phyloP scores from a whole-genome alignment of 2,888 invertebrate genomes.

The Eupithecia tripunctaria region DNA sequence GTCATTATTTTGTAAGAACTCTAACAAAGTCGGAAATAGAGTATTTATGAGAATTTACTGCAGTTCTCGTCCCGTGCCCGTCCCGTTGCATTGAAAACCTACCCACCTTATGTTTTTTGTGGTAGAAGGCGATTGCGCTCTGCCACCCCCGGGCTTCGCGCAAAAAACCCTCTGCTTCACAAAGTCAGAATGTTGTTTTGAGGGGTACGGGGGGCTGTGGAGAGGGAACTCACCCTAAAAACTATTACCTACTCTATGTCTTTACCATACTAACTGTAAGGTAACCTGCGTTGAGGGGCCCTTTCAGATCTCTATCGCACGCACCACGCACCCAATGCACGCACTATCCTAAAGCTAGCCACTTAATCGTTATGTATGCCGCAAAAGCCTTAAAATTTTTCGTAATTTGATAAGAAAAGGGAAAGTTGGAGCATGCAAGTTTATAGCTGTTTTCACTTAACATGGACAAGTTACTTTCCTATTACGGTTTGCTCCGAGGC shows the following conservation, averaged over 20 bases:
- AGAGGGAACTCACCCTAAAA: conserved; percentile 28
- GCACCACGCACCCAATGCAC: conserved; percentile 75
- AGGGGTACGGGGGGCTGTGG: conserved; percentile 62
- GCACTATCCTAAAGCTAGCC: conserved; percentile 82
- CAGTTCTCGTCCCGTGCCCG: conserved; percentile 31
- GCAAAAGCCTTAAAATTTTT: conserved; percentile 61
- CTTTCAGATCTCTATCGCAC: conserved; percentile 83
- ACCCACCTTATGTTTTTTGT: conserved; percentile 81
- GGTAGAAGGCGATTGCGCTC: conserved; percentile 80
- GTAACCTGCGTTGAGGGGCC: conserved; percentile 52
- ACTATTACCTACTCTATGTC: conserved; percentile 23
- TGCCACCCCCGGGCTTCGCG: conserved; percentile 81
- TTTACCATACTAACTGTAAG: conserved; percentile 21
- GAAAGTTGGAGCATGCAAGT: conserved; percentile 48
- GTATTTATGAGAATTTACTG: background rate
- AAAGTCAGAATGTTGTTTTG: conserved; percentile 79
- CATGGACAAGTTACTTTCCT: conserved; percentile 39
- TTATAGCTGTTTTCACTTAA: conserved; percentile 47
- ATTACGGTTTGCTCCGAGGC: conserved; percentile 21
- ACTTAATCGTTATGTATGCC: conserved; percentile 79
- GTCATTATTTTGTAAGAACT: background rate
- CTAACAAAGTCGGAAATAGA: background rate
- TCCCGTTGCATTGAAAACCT: conserved; percentile 52
- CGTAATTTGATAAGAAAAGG: conserved; percentile 48
- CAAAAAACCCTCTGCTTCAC: conserved; percentile 82